Percentiles rank a stretch among this genome's conserved stretches.
These are phyloP conservation scores for Motacilla alba DNA, from an alignment of 2,113 vertebrate species.

Conservation along the genomic window DNA sequence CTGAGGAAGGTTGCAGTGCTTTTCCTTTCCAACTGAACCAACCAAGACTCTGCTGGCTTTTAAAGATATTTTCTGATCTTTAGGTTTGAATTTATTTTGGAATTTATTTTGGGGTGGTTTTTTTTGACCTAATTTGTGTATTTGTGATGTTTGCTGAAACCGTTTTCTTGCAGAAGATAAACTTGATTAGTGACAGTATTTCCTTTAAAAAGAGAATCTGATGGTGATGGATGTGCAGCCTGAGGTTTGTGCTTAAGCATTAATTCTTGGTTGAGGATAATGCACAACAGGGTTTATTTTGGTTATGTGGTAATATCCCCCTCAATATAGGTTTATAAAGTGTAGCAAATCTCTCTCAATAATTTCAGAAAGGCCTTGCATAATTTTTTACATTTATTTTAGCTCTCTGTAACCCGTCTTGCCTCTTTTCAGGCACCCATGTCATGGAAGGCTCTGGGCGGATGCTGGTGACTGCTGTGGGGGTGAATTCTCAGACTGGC, in stretches of 20 bases:
- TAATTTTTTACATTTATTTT: background rate
- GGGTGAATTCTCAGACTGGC: slow-evolving; percentile 97
- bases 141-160: background rate
- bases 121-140: no score
- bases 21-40: background rate
- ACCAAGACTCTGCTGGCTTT: background rate
- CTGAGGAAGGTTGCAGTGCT: background rate
- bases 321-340: background rate
- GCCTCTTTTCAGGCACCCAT: slow-evolving; percentile 83
- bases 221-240: background rate
- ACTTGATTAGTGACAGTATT: background rate
- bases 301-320: no score
- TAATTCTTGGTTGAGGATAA: background rate
- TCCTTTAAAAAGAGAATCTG: background rate
- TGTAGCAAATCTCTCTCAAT: background rate
- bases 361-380: background rate
- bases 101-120: background rate
- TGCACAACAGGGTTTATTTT: background rate
- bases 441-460: slow-evolving; percentile 98
- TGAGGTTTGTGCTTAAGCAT: background rate
- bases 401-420: background rate
- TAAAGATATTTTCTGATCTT: background rate
- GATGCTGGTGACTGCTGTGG: slow-evolving; percentile 94
- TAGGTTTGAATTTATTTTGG: background rate
- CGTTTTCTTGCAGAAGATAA: background rate